A percentile compares a stretch with the other conserved stretches of the same genome.
phyloP scores from a whole-genome alignment of 2,797 vertebrate genomes.

The Pterois miles region DNA sequence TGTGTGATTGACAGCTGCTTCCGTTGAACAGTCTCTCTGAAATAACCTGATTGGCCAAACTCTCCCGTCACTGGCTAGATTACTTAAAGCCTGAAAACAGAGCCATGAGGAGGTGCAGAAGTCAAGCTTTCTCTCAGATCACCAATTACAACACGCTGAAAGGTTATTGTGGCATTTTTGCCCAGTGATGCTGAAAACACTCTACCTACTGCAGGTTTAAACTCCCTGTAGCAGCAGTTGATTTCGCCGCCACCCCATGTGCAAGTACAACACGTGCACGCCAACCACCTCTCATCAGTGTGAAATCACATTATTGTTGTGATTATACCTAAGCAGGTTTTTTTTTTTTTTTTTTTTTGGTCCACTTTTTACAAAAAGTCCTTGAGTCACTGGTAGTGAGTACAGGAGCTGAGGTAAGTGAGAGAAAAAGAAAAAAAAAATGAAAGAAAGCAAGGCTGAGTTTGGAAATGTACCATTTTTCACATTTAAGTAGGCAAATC shows the following conservation, averaged over 20 bases:
- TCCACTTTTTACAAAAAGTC: conserved; percentile 21
- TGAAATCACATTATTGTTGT: not conserved
- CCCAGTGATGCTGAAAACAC: too few relatives aligned
- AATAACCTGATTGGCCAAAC: too few relatives aligned
- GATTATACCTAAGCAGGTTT: conserved; percentile 13
- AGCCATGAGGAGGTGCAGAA: too few relatives aligned
- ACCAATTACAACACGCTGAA: too few relatives aligned
- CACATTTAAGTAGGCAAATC: conserved; percentile 71
- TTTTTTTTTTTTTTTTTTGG: conserved; percentile 29
- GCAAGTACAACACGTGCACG: not conserved
- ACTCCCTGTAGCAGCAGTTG: not conserved
- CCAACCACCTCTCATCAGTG: not conserved
- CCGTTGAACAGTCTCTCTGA: too few relatives aligned
- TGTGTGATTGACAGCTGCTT: too few relatives aligned
- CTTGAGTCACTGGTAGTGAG: conserved; percentile 32
- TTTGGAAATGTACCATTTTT: conserved; percentile 68
- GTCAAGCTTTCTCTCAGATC: too few relatives aligned
- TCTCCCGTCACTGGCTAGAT: too few relatives aligned
- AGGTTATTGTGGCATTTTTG: too few relatives aligned
- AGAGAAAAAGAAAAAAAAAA: conserved; percentile 5
- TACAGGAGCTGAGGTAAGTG: not conserved
- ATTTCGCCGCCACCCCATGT: not conserved
- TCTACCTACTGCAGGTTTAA: too few relatives aligned
- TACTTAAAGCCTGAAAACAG: too few relatives aligned
- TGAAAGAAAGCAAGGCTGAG: conserved; percentile 29